Percentiles rank a stretch among this genome's conserved stretches.
Evolutionary conservation across 2,888 invertebrate genomes (phyloP).

Genomic region (Orthosia gothica): DNA sequence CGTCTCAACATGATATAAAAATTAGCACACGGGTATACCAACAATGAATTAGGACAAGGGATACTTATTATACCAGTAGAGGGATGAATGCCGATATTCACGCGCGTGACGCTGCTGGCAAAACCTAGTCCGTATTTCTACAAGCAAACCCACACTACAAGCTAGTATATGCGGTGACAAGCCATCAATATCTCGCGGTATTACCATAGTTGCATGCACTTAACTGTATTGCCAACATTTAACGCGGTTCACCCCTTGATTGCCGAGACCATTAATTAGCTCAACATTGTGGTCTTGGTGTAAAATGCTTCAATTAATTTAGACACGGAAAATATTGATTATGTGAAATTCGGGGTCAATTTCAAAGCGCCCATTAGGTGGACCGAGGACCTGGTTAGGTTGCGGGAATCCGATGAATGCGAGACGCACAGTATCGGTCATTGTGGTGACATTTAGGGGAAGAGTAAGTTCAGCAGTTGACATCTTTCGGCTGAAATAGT

Average conservation of each 20-base stretch:
- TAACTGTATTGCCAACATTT: constrained; percentile 74
- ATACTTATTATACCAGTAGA: too few relatives aligned
- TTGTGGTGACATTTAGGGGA: too few relatives aligned
- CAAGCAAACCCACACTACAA: constrained; percentile 18
- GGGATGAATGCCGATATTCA: too few relatives aligned
- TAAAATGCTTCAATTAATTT: constrained; percentile 23
- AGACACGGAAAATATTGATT: neutral
- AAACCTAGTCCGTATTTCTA: neutral
- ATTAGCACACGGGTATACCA: too few relatives aligned
- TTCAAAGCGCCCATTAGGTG: too few relatives aligned
- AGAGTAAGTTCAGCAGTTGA: too few relatives aligned
- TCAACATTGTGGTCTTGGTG: constrained; percentile 8
- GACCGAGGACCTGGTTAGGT: too few relatives aligned
- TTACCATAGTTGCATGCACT: constrained; percentile 72
- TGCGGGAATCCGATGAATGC: too few relatives aligned
- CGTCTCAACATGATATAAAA: too few relatives aligned
- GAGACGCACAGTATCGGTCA: too few relatives aligned
- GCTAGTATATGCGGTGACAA: constrained; percentile 28
- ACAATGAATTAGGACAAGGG: too few relatives aligned
- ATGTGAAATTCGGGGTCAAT: neutral
- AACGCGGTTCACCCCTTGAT: constrained; percentile 42
- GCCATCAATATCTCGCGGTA: constrained; percentile 47
- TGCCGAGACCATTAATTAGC: constrained; percentile 43
- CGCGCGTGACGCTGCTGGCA: neutral
- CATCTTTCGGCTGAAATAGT: too few relatives aligned